Percentiles rank a stretch among this genome's conserved stretches.
Evolutionary conservation across 2,888 invertebrate genomes (phyloP).

Genomic region (Cantharis nigra): DNA sequence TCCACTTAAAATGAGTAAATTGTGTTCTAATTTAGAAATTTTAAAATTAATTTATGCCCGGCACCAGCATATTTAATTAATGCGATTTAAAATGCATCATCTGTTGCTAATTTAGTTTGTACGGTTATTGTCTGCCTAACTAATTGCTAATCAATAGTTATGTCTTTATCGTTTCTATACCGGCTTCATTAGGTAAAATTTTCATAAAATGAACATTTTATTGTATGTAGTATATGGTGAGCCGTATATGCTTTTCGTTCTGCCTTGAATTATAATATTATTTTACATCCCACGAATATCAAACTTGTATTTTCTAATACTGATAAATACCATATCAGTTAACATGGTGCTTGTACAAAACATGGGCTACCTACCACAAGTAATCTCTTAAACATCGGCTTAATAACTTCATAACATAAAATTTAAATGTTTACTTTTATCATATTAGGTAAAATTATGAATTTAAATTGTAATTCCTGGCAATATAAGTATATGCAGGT

Average conservation of each 20-base stretch:
- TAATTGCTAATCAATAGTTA: neutral
- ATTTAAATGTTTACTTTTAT: neutral
- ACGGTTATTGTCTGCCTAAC: neutral
- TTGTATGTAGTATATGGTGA: neutral
- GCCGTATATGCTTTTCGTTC: neutral
- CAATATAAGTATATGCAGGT: conserved; percentile 40
- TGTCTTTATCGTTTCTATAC: neutral
- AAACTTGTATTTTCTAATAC: neutral
- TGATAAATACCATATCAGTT: neutral
- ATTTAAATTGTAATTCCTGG: conserved; percentile 30
- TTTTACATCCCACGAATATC: neutral
- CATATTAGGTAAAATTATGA: conserved; percentile 4
- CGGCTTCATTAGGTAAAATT: neutral
- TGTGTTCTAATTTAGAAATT: neutral
- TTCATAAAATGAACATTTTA: neutral
- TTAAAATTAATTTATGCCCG: neutral
- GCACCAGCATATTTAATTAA: neutral
- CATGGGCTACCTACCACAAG: neutral
- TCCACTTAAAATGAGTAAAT: neutral
- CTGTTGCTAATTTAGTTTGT: neutral
- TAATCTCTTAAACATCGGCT: neutral
- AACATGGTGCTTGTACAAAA: neutral
- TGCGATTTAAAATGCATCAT: neutral
- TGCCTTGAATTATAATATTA: neutral
- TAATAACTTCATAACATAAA: neutral